These are phyloP conservation scores for Anthrax anthrax DNA, from an alignment of 2,888 invertebrate genomes.

Conservation along the genomic window DNA sequence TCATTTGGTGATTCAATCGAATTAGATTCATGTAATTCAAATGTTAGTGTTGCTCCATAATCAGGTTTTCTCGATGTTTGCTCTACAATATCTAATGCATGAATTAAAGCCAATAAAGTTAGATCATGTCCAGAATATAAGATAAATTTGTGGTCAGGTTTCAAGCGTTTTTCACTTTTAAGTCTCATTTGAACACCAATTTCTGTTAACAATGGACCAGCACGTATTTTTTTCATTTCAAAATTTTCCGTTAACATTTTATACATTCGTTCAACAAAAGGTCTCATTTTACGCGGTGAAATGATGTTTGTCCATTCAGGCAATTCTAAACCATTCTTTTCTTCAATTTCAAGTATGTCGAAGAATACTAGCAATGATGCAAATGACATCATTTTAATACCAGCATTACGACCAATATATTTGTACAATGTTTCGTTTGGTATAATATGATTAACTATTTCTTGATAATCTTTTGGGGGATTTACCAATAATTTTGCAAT, in stretches of 20 bases:
- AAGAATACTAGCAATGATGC: neutral
- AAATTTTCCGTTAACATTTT: slow-evolving; percentile 48
- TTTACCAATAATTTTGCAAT: slow-evolving; percentile 33
- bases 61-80: slow-evolving; percentile 42
- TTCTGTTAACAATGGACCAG: slow-evolving; percentile 52
- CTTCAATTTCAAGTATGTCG: slow-evolving; percentile 48
- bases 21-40: slow-evolving; percentile 46
- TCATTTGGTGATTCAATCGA: slow-evolving; percentile 15
- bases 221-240: slow-evolving; percentile 46
- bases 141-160: slow-evolving; percentile 37
- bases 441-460: slow-evolving; percentile 29
- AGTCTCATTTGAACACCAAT: slow-evolving; percentile 43
- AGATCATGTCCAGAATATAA: slow-evolving; percentile 65
- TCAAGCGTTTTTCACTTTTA: slow-evolving; percentile 24
- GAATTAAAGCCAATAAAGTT: slow-evolving; percentile 53
- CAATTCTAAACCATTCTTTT: slow-evolving; percentile 44
- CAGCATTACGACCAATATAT: slow-evolving; percentile 39
- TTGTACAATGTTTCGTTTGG: slow-evolving; percentile 40
- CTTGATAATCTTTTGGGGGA: slow-evolving; percentile 33
- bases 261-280: slow-evolving; percentile 47
- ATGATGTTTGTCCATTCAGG: slow-evolving; percentile 54
- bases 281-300: slow-evolving; percentile 42
- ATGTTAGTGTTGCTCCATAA: slow-evolving; percentile 51
- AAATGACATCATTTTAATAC: slow-evolving; percentile 15
- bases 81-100: slow-evolving; percentile 48